These are phyloP conservation scores for Calyptomena viridis DNA, from an alignment of 2,113 vertebrate genomes.

Conservation along the genomic window DNA sequence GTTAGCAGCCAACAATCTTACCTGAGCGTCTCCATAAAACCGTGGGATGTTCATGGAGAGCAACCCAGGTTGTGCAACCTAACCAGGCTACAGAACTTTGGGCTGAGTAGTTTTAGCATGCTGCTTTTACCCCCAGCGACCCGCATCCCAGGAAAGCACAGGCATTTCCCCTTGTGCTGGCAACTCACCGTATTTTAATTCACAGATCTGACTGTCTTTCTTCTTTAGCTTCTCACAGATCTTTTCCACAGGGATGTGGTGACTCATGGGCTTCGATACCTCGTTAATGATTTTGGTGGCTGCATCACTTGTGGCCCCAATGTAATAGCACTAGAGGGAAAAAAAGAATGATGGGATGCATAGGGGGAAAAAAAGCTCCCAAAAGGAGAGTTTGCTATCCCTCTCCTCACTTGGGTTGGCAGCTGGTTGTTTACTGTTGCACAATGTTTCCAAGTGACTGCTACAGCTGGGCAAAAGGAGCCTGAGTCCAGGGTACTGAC, in stretches of 20 bases:
- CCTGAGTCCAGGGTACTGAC: background rate
- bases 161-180: background rate
- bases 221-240: slow-evolving; percentile 98
- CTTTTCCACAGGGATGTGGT: slow-evolving; percentile 92
- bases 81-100: background rate
- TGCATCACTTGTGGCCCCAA: slow-evolving; percentile 93
- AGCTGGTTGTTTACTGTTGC: background rate
- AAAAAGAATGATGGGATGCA: background rate
- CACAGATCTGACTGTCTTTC: slow-evolving; percentile 96
- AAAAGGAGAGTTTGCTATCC: background rate
- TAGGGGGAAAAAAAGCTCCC: background rate
- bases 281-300: slow-evolving; percentile 97
- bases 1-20: background rate
- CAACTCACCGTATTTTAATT: slow-evolving; percentile 91
- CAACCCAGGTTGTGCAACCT: background rate
- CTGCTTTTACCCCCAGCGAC: background rate
- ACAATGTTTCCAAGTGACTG: background rate
- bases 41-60: background rate
- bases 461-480: background rate
- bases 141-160: background rate
- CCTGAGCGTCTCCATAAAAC: background rate
- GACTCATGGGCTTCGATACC: slow-evolving; percentile 91
- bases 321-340: slow-evolving; percentile 90
- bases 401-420: background rate
- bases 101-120: background rate